phyloP scores from a whole-genome alignment of 2,888 invertebrate genomes.

The Branchellion lobata region DNA sequence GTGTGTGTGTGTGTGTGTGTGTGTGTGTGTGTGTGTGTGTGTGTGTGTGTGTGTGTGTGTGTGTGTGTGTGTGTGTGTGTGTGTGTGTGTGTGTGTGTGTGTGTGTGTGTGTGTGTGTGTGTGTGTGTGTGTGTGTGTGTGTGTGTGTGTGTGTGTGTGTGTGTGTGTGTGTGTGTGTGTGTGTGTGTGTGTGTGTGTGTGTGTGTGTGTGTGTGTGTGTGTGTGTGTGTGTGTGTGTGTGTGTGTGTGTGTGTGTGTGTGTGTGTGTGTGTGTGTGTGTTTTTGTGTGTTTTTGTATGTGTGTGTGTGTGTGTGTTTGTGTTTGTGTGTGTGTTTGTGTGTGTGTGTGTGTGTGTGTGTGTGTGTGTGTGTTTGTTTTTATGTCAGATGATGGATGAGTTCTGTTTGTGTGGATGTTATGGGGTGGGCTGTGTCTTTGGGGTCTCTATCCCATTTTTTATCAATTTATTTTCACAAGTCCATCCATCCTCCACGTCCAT shows the following conservation, averaged over 20 bases:
- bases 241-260: neutral
- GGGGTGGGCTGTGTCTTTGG: no score
- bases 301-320: no score
- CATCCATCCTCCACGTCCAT: no score
- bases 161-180: conserved; percentile 11
- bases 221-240: neutral
- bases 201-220: conserved; percentile 1
- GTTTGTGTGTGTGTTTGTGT: no score
- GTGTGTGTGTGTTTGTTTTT: no score
- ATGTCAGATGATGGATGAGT: no score
- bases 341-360: no score
- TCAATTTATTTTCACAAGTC: no score
- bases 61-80: conserved; percentile 35
- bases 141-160: conserved; percentile 12
- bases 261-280: neutral
- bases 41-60: conserved; percentile 30
- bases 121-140: conserved; percentile 4
- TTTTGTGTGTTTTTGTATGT: neutral
- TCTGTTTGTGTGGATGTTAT: no score
- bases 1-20: conserved; percentile 20
- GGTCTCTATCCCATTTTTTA: no score
- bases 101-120: neutral
- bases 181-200: conserved; percentile 20
- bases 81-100: conserved; percentile 8
- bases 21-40: conserved; percentile 28